Percentiles rank a stretch among this genome's conserved stretches.
These are phyloP conservation scores for Pocillopora damicornis DNA, from an alignment of 64 coral and sea anemone genomes.

Conservation along the genomic window DNA sequence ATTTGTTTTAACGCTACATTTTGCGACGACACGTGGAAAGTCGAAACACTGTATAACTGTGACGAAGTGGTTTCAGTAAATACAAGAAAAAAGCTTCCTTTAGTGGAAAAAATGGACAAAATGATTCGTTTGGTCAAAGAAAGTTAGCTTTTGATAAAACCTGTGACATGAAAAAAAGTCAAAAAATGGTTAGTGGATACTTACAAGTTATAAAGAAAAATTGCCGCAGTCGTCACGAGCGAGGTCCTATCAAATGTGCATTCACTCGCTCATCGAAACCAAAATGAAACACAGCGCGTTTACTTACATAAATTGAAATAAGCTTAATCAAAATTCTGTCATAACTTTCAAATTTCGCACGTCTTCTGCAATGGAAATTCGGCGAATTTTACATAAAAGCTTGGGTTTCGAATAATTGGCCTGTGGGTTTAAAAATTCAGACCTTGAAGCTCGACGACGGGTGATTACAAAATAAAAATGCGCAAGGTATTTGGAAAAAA, in stretches of 20 bases:
- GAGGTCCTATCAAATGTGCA: too few relatives aligned
- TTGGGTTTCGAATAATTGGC: constrained; percentile 20
- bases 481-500: background rate
- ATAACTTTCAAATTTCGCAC: constrained; percentile 10
- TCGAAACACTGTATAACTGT: too few relatives aligned
- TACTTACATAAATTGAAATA: constrained; percentile 27
- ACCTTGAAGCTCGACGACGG: background rate
- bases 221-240: background rate
- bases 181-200: background rate
- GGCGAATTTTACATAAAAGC: constrained; percentile 25
- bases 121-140: too few relatives aligned
- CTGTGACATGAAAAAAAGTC: background rate
- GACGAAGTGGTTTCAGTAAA: too few relatives aligned
- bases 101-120: too few relatives aligned
- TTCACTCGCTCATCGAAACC: background rate
- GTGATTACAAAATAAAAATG: background rate
- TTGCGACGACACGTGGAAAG: too few relatives aligned
- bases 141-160: too few relatives aligned
- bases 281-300: background rate
- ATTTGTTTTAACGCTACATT: too few relatives aligned
- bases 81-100: too few relatives aligned
- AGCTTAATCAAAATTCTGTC: constrained; percentile 25
- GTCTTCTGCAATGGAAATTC: constrained; percentile 44
- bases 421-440: constrained; percentile 18
- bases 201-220: background rate